Evolutionary conservation across 1,140 invertebrate genomes (phyloP).

Genomic region (Drosophila mayri): DNA sequence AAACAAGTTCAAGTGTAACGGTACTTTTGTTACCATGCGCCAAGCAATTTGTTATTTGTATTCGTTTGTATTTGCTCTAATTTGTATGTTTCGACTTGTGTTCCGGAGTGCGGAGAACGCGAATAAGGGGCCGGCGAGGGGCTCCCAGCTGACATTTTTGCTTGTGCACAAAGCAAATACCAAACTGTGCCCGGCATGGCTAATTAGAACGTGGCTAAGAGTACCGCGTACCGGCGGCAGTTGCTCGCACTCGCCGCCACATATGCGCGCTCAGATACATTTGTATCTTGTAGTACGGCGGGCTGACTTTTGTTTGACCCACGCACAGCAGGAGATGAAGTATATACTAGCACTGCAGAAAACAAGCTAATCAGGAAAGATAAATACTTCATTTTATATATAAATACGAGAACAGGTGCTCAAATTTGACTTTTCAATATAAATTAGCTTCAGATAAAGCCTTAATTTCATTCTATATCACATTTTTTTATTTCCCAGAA

Average conservation of each 20-base stretch:
- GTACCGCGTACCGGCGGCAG: conserved; percentile 10
- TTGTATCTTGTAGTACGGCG: conserved; percentile 40
- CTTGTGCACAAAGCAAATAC: conserved; percentile 75
- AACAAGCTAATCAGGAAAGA: neutral
- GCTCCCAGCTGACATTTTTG: conserved; percentile 77
- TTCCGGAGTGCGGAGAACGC: neutral
- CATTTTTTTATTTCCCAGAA: neutral
- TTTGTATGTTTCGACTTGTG: conserved; percentile 65
- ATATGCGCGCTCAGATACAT: conserved; percentile 32
- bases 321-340: conserved; percentile 37
- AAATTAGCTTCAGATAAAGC: neutral
- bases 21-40: conserved; percentile 79
- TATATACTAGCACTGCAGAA: conserved; percentile 4
- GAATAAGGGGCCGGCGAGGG: neutral
- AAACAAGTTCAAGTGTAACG: conserved; percentile 67
- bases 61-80: conserved; percentile 78
- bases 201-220: conserved; percentile 72
- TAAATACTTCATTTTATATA: neutral
- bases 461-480: too few species aligned
- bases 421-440: too few species aligned
- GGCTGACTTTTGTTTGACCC: conserved; percentile 50
- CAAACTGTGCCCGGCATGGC: conserved; percentile 76
- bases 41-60: conserved; percentile 73
- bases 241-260: conserved; percentile 23
- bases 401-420: too few species aligned